A percentile compares a stretch with the other conserved stretches of the same genome.
These are phyloP conservation scores for Anolis carolinensis DNA, from an alignment of 2,113 vertebrate genomes.

Conservation along the genomic window DNA sequence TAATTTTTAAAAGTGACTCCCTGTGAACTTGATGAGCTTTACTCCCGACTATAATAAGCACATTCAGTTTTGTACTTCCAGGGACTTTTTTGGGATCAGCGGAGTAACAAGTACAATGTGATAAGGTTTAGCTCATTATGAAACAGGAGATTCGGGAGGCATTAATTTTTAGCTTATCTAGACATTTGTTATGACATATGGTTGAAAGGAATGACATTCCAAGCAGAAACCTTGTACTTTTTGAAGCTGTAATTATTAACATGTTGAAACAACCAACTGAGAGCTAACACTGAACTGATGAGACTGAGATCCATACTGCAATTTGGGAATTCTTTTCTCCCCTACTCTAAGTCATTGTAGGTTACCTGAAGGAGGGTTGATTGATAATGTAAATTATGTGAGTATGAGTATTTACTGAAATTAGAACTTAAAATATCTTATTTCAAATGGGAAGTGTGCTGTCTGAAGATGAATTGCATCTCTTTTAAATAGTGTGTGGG, in stretches of 20 bases:
- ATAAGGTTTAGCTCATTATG: slow-evolving; percentile 1
- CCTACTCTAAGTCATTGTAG: neutral
- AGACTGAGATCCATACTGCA: neutral
- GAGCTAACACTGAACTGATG: neutral
- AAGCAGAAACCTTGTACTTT: neutral
- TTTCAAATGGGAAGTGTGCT: neutral
- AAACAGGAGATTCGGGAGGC: neutral
- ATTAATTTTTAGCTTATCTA: slow-evolving; percentile 20
- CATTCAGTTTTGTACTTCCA: neutral
- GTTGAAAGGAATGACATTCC: slow-evolving; percentile 9
- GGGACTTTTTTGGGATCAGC: neutral
- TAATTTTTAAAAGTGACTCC: neutral
- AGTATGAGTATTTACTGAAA: neutral
- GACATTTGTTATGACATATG: neutral
- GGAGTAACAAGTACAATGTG: slow-evolving; percentile 2
- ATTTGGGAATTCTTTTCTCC: neutral
- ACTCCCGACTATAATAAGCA: neutral
- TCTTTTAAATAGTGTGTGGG: neutral
- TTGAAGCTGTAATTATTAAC: neutral
- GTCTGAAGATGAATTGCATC: neutral
- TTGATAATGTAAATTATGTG: neutral
- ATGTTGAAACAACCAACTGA: neutral
- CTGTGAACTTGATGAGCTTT: neutral
- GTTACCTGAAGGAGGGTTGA: neutral
- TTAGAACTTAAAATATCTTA: neutral